phyloP scores from a whole-genome alignment of 2,888 invertebrate genomes.

The Epistrophe eligans region DNA sequence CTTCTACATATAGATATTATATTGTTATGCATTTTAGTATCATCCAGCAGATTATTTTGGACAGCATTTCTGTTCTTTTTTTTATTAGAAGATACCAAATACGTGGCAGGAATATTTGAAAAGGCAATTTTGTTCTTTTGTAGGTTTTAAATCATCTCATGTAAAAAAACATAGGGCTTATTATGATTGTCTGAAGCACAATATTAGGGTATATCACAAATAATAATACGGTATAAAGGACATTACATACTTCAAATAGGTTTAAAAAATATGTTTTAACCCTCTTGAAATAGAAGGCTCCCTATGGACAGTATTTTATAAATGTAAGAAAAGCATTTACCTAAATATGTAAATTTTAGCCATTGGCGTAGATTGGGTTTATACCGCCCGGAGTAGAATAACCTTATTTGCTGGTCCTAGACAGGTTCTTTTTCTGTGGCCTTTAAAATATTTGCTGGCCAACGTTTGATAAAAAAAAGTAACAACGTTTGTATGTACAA shows the following conservation, averaged over 20 bases:
- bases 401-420: too few relatives aligned
- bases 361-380: too few relatives aligned
- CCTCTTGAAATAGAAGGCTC: background rate
- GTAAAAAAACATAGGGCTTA: background rate
- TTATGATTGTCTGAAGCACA: background rate
- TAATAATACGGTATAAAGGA: background rate
- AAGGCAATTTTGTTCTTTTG: background rate
- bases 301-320: background rate
- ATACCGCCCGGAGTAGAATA: too few relatives aligned
- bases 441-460: too few relatives aligned
- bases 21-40: background rate
- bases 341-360: background rate
- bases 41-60: conserved; percentile 2
- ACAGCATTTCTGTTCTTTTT: background rate
- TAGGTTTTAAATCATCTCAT: background rate
- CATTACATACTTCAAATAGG: background rate
- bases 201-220: background rate
- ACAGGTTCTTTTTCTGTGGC: too few relatives aligned
- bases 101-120: background rate
- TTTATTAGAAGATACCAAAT: conserved; percentile 8
- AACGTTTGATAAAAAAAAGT: too few relatives aligned
- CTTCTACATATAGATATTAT: background rate
- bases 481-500: too few relatives aligned
- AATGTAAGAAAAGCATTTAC: background rate
- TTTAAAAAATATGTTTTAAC: background rate